Conservation (phyloP, 2,888 invertebrate species). For the Erannis defoliaria region DNA sequence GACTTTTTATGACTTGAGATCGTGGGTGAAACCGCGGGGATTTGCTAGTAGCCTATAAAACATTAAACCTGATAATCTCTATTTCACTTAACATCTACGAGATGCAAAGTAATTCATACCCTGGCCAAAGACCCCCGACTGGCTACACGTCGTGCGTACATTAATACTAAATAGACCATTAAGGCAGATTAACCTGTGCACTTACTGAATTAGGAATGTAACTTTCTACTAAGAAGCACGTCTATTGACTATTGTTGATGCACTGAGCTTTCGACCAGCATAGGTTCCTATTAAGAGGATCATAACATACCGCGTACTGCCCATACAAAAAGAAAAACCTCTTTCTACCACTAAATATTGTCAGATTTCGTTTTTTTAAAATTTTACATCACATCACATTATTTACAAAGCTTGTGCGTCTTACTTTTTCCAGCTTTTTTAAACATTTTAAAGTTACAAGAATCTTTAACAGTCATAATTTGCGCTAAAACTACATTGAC, state of each 20-base stretch:
- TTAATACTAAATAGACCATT: conserved; percentile 34
- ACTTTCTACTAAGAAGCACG: conserved; percentile 36
- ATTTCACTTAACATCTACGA: not conserved
- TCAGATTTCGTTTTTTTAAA: too few species aligned
- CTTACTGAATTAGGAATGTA: conserved; percentile 33
- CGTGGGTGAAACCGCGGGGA: too few species aligned
- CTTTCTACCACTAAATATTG: too few species aligned
- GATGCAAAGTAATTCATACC: not conserved
- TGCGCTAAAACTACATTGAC: too few species aligned
- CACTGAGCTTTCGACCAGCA: conserved; percentile 9
- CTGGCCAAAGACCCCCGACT: conserved; percentile 26
- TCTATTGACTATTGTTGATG: conserved; percentile 10
- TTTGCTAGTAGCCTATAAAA: not conserved
- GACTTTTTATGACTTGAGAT: too few species aligned
- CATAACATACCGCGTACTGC: too few species aligned
- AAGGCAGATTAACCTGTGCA: conserved; percentile 31
- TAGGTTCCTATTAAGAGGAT: not conserved
- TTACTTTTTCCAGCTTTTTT: too few species aligned
- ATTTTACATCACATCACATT: too few species aligned
- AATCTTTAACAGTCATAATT: too few species aligned
- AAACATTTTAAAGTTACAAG: too few species aligned
- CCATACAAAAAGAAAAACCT: too few species aligned
- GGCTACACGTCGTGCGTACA: conserved; percentile 32
- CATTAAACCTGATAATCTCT: not conserved
- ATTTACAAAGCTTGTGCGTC: too few species aligned